Conservation (phyloP, 2,113 vertebrate genomes). For the Alces alces region DNA sequence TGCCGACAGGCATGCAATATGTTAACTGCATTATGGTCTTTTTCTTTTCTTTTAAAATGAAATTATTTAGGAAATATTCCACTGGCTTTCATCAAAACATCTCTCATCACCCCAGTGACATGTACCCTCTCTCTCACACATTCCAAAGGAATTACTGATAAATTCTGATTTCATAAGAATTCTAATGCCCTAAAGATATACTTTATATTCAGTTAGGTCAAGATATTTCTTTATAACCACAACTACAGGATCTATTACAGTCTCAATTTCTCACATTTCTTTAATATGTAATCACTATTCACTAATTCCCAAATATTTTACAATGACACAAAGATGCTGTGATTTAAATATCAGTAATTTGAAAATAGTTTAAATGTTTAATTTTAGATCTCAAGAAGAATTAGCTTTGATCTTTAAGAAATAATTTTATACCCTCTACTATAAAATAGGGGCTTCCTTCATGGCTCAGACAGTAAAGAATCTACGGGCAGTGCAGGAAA, state of each 20-base stretch:
- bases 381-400: neutral
- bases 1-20: slow-evolving; percentile 27
- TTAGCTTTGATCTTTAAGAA: neutral
- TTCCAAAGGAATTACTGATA: slow-evolving; percentile 28
- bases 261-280: neutral
- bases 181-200: neutral
- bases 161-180: slow-evolving; percentile 24
- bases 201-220: slow-evolving; percentile 22
- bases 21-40: slow-evolving; percentile 24
- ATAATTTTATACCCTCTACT: neutral
- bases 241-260: neutral
- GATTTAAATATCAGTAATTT: neutral
- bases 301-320: neutral
- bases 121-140: neutral
- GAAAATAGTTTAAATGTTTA: neutral
- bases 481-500: neutral
- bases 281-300: neutral
- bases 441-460: neutral
- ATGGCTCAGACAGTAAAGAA: neutral
- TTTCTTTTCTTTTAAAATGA: slow-evolving; percentile 1
- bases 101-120: neutral
- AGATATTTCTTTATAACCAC: neutral
- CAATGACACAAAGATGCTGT: neutral
- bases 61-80: slow-evolving; percentile 31
- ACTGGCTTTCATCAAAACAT: slow-evolving; percentile 39